Base-by-base conservation (phyloP, 2,797 vertebrate species). In the Phrynocephalus guinanensis region DNA sequence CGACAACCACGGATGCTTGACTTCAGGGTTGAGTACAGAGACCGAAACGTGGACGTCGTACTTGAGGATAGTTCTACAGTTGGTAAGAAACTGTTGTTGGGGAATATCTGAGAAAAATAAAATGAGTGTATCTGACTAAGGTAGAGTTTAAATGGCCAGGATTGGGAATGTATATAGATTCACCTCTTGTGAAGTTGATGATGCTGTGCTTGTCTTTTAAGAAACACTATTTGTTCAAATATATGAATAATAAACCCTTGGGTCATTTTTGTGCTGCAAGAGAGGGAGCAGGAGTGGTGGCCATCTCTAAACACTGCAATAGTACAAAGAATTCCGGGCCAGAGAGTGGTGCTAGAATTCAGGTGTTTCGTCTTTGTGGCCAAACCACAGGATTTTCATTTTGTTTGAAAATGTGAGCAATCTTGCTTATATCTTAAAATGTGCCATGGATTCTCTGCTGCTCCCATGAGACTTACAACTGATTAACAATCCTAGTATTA, bases 1-100 rank as follows among this genome's bases (percentile, higher is more conserved):
- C 97, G 98, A 44, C 98, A 99, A 38, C 97, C 99, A 50, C 97
- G 99, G 73, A 98, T 99, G 98, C 97, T 99, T 82, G 98, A 98
- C 97, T 99, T 99, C 96, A 98, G 96, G 87, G 98, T 99, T 94
- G 99, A 99, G 93, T 99, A 99, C 97, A 97, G 99, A 95, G 98
- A 99, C 94, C 98, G 98, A 92, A 97, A 97, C 70, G 97, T 99
- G 93, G 98, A 99, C 92, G 97, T 99, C 94, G 98, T 99, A 90
- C 96, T 99, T 91, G 99, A 99, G 96, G 99, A 99, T 93, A 97
- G 97, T 95, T 98, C 98, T 95, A 96, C 98, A 96, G 98, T 99
- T n/a, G 99, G 99, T 99, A 97, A 98, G 98, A 63, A 90, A 93
- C 87, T 30, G 0, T 70, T 70, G 0, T 52, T 0, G 1, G 72